These are phyloP conservation scores for Puntigrus tetrazona DNA, from an alignment of 2,113 vertebrate species.

Conservation along the genomic window DNA sequence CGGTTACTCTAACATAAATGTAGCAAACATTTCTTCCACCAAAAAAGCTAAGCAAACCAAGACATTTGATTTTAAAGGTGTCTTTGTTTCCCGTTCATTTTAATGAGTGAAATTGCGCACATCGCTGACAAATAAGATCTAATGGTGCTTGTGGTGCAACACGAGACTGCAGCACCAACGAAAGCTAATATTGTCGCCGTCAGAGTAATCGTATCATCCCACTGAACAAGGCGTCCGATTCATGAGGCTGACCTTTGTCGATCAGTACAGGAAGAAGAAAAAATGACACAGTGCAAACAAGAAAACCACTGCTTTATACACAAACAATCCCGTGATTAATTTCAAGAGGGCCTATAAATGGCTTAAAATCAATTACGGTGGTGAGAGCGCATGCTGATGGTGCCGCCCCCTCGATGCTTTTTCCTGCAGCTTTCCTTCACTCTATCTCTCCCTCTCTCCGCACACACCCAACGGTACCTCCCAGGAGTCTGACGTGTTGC, in stretches of 20 bases:
- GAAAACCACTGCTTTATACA: conserved; percentile 7
- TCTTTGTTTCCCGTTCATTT: background rate
- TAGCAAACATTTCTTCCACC: background rate
- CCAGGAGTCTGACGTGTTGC: conserved; percentile 59
- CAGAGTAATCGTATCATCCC: conserved; percentile 38
- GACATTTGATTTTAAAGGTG: background rate
- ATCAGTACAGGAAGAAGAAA: background rate
- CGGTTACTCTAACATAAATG: background rate
- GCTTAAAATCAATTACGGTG: conserved; percentile 26
- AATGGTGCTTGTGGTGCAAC: conserved; percentile 21
- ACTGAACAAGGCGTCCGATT: conserved; percentile 30
- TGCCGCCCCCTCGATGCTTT: conserved; percentile 29
- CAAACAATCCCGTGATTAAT: conserved; percentile 25
- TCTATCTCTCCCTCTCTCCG: conserved; percentile 29
- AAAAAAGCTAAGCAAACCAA: background rate
- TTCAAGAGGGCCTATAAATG: conserved; percentile 36
- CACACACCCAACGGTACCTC: conserved; percentile 54
- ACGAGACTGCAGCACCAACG: conserved; percentile 15
- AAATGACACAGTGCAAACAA: background rate
- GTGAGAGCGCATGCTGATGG: conserved; percentile 35
- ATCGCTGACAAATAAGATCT: background rate
- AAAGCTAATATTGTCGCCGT: conserved; percentile 37
- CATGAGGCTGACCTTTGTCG: conserved; percentile 39
- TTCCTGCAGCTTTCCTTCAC: conserved; percentile 41
- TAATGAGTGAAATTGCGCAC: background rate